Conservation (phyloP, 23 tunicate genomes). For the Trididemnum clinides region DNA sequence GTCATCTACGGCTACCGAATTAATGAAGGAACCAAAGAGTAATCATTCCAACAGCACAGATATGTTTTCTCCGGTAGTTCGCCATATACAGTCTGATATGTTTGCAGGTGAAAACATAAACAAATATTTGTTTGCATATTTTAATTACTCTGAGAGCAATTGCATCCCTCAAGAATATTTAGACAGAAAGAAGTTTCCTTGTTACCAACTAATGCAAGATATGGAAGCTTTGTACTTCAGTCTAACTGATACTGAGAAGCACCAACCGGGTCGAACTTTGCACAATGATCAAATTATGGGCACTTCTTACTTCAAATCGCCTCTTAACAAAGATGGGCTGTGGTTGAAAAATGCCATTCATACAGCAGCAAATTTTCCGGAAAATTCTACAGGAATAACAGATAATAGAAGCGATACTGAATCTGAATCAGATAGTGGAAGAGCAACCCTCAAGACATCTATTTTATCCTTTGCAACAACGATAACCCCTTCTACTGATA, state of each 20-base stretch:
- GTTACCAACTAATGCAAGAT: slow-evolving; percentile 48
- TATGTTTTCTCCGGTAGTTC: slow-evolving; percentile 53
- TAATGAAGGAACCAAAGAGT: background rate
- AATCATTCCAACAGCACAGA: background rate
- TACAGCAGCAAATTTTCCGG: too few species aligned
- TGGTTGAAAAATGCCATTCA: too few species aligned
- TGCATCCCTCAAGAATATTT: slow-evolving; percentile 35
- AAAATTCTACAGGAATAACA: too few species aligned
- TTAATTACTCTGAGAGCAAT: slow-evolving; percentile 29
- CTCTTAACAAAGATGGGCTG: too few species aligned
- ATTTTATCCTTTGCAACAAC: too few species aligned
- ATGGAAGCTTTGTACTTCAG: slow-evolving; percentile 54
- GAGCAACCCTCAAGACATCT: too few species aligned
- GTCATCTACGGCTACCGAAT: slow-evolving; percentile 24
- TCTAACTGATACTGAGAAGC: slow-evolving; percentile 24
- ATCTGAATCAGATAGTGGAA: too few species aligned
- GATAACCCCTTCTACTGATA: too few species aligned
- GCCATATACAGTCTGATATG: slow-evolving; percentile 22
- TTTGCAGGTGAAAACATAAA: slow-evolving; percentile 23
- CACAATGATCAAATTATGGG: too few species aligned
- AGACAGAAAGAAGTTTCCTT: background rate
- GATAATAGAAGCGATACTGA: too few species aligned
- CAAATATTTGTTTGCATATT: slow-evolving; percentile 47
- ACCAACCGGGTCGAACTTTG: slow-evolving; percentile 20
- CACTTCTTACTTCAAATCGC: too few species aligned